phyloP scores from a whole-genome alignment of 2,888 invertebrate genomes.

The Pandemis corylana region DNA sequence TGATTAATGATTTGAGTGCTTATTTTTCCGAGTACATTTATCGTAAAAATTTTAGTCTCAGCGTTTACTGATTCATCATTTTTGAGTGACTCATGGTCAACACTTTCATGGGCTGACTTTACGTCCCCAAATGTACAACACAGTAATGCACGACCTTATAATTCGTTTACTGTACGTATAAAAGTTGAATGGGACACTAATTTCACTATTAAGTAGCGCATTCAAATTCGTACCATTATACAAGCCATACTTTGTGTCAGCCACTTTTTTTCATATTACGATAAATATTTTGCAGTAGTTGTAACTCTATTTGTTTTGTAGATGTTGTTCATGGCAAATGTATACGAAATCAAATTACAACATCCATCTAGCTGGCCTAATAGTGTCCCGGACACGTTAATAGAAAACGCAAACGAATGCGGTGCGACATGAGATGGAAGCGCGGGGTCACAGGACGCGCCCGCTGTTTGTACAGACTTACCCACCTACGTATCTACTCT shows the following conservation, averaged over 20 bases:
- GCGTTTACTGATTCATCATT: no score
- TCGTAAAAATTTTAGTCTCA: no score
- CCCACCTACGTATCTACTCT: conserved; percentile 54
- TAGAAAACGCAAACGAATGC: conserved; percentile 78
- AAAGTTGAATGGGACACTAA: no score
- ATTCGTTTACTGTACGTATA: no score
- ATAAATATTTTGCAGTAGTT: neutral
- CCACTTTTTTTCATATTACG: neutral
- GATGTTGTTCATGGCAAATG: conserved; percentile 55
- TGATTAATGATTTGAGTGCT: neutral
- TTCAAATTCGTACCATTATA: no score
- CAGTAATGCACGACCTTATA: no score
- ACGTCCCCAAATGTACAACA: no score
- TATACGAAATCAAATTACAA: conserved; percentile 73
- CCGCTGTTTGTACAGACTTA: conserved; percentile 45
- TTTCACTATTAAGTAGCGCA: no score
- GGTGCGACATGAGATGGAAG: conserved; percentile 66
- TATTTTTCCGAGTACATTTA: no score
- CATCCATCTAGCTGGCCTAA: conserved; percentile 72
- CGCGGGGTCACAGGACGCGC: conserved; percentile 64
- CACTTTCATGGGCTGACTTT: no score
- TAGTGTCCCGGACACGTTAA: conserved; percentile 75
- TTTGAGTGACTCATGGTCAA: no score
- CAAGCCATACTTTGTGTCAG: no score
- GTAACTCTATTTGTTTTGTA: conserved; percentile 8